Base-by-base conservation (phyloP, 2,113 vertebrate genomes). In the Meles meles region DNA sequence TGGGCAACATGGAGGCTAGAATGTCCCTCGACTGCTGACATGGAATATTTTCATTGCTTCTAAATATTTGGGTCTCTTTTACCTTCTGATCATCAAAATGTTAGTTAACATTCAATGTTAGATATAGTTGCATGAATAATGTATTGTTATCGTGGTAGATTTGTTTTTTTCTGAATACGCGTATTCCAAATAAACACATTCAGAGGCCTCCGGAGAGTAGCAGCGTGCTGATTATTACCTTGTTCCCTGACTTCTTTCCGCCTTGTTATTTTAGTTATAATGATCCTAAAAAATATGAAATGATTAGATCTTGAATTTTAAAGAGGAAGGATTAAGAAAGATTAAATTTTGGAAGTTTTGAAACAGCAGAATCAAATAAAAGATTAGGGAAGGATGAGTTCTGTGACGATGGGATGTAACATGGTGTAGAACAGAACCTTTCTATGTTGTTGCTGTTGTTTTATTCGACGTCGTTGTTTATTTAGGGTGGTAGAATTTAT, bases 231-330 rank as follows among this genome's bases (percentile, higher is more conserved):
- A 91, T 88, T 80, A 63, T 85, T 65, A 47, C 69, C 74, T 92
- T 80, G 72, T 83, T 59, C 44, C 72, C 11, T 13, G 5, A 83
- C 27, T 82, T 88, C 29, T 81, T 82, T 92, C 44, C 82, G n/a
- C 69, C n/a, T 81, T 86, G 47, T 21, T 94, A 47, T 79, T 96
- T 96, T 88, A 42, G 37, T 82, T 89, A 6, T 76, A 61, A 83
- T 94, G 88, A 76, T 76, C 49, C 81, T 79, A 69, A 95, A 95
- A 95, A 13, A 29, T 85, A 69, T 25, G 57, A 42, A 93, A 85
- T 95, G 90, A 88, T 97, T 97, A 96, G 74, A 96, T 97, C 97
- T 95, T 98, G 92, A 91, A 97, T 98, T 98, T 96, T 83, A 5
- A 44, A 96, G 67, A 86, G 6, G 0, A 20, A 90, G 87, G 93